Conservation (phyloP, 2,888 invertebrate species). For the Peribatodes rhomboidaria region DNA sequence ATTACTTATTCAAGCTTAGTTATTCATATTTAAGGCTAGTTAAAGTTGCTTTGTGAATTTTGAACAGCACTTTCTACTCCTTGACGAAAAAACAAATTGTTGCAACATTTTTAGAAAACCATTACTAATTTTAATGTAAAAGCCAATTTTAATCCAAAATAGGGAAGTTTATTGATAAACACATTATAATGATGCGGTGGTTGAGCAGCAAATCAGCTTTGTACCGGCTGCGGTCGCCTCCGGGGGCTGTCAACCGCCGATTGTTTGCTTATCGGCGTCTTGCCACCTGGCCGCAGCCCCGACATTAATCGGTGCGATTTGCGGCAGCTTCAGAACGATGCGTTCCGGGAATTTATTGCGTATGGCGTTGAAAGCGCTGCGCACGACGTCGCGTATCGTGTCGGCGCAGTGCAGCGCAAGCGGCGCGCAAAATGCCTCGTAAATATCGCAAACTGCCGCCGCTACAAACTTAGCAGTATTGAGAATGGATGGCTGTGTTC, state of each 20-base stretch:
- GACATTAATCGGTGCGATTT: slow-evolving; percentile 11
- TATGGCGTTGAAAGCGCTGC: slow-evolving; percentile 12
- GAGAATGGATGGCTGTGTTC: background rate
- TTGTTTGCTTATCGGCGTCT: slow-evolving; percentile 3
- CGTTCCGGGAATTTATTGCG: slow-evolving; percentile 22
- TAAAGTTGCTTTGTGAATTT: slow-evolving; percentile 13
- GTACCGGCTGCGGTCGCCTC: background rate
- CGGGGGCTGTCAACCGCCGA: background rate
- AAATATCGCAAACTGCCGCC: slow-evolving; percentile 25
- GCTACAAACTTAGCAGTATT: slow-evolving; percentile 3
- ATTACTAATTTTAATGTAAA: too few species aligned
- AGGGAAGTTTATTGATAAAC: too few species aligned
- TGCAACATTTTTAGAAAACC: background rate
- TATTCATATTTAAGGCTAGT: background rate
- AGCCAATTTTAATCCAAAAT: too few species aligned
- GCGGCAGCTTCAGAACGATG: slow-evolving; percentile 8
- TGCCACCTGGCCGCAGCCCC: background rate
- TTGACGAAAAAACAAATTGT: background rate
- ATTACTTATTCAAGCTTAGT: background rate
- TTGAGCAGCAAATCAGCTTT: too few species aligned
- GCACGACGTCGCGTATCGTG: slow-evolving; percentile 9
- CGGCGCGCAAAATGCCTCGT: slow-evolving; percentile 12
- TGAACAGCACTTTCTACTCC: background rate
- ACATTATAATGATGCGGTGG: too few species aligned
- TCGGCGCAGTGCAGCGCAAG: background rate